Evolutionary conservation across 1,140 invertebrate species (phyloP).

Genomic region (Drosophila bifasciata): DNA sequence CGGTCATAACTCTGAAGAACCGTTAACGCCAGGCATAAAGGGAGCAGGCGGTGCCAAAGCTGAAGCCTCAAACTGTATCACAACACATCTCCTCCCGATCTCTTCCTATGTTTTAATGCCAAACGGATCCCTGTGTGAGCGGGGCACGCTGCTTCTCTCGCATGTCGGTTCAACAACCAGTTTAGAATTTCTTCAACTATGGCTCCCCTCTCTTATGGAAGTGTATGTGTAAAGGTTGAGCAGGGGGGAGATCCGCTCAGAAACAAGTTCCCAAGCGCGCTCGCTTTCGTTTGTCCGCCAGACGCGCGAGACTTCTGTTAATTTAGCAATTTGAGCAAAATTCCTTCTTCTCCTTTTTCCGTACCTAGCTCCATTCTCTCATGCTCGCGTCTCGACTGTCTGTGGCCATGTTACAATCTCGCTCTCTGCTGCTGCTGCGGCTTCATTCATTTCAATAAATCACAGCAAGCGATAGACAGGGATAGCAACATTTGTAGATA

Average conservation of each 20-base stretch:
- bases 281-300: constrained; percentile 66
- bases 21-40: constrained; percentile 27
- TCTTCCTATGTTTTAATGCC: constrained; percentile 41
- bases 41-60: background rate
- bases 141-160: background rate
- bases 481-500: constrained; percentile 16
- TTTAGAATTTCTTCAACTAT: constrained; percentile 62
- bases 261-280: constrained; percentile 72
- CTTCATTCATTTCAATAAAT: constrained; percentile 65
- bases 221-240: background rate
- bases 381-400: constrained; percentile 1
- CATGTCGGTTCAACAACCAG: constrained; percentile 72
- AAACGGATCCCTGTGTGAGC: constrained; percentile 4
- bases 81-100: constrained; percentile 7
- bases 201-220: constrained; percentile 2
- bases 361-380: background rate
- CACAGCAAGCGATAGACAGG: constrained; percentile 26
- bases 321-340: constrained; percentile 69
- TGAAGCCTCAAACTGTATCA: constrained; percentile 32
- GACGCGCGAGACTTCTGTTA: constrained; percentile 38
- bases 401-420: background rate
- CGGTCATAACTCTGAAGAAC: constrained; percentile 37
- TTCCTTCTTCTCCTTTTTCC: constrained; percentile 29
- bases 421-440: constrained; percentile 11
- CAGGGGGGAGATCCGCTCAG: background rate